These are phyloP conservation scores for Herminia tarsipennalis DNA, from an alignment of 2,888 invertebrate genomes.

Conservation along the genomic window DNA sequence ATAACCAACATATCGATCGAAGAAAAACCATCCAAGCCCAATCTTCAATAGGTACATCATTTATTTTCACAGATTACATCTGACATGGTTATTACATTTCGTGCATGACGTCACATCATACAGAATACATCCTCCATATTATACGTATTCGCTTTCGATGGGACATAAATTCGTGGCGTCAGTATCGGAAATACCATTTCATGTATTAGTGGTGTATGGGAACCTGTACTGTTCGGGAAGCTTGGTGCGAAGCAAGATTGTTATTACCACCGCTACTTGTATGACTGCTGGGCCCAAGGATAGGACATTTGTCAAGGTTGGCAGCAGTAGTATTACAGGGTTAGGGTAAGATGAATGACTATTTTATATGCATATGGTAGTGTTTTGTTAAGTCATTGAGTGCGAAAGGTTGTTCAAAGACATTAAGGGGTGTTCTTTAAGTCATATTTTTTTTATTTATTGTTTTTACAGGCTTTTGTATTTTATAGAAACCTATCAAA, in stretches of 20 bases:
- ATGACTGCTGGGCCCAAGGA: constrained; percentile 39
- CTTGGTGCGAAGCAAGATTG: constrained; percentile 61
- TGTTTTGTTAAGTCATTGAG: no score
- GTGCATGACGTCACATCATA: constrained; percentile 11
- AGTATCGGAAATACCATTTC: constrained; percentile 55
- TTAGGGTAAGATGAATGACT: constrained; percentile 44
- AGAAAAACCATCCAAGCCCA: no score
- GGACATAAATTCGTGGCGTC: constrained; percentile 26
- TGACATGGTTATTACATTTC: constrained; percentile 21
- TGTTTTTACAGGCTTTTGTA: no score
- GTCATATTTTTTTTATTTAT: no score
- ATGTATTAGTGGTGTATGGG: constrained; percentile 63
- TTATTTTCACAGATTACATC: constrained; percentile 24
- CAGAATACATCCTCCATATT: no score
- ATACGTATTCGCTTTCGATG: neutral
- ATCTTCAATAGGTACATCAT: no score
- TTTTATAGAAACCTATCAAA: no score
- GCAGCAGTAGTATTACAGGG: constrained; percentile 52
- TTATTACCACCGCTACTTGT: constrained; percentile 69
- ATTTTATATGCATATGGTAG: neutral
- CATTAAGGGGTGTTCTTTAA: no score
- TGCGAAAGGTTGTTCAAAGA: no score
- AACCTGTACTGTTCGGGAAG: constrained; percentile 68
- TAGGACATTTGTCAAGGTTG: constrained; percentile 61
- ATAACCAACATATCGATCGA: no score